Conservation (phyloP, 2,797 vertebrate genomes). For the Jordanella pulchra region DNA sequence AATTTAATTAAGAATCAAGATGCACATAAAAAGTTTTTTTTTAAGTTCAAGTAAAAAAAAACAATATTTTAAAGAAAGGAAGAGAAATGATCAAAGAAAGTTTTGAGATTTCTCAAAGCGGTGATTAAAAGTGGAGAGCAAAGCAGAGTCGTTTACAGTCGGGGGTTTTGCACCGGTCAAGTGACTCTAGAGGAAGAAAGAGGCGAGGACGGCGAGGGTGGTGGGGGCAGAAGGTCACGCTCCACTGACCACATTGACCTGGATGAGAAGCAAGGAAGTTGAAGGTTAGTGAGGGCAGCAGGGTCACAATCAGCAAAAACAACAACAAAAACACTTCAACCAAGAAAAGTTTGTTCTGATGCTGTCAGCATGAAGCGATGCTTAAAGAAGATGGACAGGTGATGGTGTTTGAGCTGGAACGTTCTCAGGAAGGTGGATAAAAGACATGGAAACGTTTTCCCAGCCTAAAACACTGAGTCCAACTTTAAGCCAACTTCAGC, state of each 20-base stretch:
- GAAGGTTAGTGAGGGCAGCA: slow-evolving; percentile 43
- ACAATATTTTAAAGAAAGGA: slow-evolving; percentile 5
- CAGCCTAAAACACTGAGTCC: too few relatives aligned
- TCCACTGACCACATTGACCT: slow-evolving; percentile 74
- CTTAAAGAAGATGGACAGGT: background rate
- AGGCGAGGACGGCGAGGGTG: slow-evolving; percentile 1
- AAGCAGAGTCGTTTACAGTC: slow-evolving; percentile 51
- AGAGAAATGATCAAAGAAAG: background rate
- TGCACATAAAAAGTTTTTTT: too few relatives aligned
- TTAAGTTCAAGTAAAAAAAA: too few relatives aligned
- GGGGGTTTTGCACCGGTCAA: slow-evolving; percentile 59
- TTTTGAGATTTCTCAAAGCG: slow-evolving; percentile 23
- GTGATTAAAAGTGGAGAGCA: slow-evolving; percentile 50
- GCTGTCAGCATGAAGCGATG: background rate
- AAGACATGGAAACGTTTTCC: background rate
- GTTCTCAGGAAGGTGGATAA: too few relatives aligned
- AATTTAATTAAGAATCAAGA: too few relatives aligned
- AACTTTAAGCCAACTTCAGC: too few relatives aligned
- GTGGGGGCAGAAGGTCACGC: slow-evolving; percentile 58
- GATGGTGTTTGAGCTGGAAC: background rate
- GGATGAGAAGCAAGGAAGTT: slow-evolving; percentile 52
- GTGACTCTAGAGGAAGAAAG: slow-evolving; percentile 54
- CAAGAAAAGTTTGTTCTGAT: background rate
- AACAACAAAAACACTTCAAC: background rate
- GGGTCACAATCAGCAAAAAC: slow-evolving; percentile 22